Evolutionary conservation across 1,140 invertebrate species (phyloP).

Genomic region (Diorhabda elongata): DNA sequence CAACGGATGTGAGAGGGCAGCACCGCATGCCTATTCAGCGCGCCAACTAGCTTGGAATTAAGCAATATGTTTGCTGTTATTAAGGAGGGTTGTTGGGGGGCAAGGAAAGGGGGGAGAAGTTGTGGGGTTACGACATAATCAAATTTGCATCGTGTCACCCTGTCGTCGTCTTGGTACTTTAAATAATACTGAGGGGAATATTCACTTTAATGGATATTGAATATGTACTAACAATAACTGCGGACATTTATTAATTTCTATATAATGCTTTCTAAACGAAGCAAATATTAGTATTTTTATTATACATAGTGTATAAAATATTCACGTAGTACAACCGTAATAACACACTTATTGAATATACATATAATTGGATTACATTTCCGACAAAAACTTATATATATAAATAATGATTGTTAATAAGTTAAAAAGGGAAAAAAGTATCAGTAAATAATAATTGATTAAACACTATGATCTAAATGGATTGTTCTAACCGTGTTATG

Average conservation of each 20-base stretch:
- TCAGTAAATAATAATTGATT: no score
- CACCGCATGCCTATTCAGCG: conserved; percentile 23
- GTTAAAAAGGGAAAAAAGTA: no score
- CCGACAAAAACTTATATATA: no score
- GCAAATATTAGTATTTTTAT: no score
- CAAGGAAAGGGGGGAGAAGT: conserved; percentile 3
- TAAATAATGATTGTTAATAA: no score
- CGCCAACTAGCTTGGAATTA: conserved; percentile 37
- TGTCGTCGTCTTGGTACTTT: conserved; percentile 7
- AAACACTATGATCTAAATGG: no score
- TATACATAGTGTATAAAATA: no score
- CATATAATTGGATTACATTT: no score
- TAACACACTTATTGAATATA: no score
- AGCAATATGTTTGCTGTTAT: conserved; percentile 41
- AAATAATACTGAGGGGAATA: conserved; percentile 2
- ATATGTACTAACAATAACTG: background rate
- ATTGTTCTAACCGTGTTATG: no score
- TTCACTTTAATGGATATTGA: conserved; percentile 9
- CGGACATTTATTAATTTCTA: background rate
- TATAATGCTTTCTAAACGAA: no score
- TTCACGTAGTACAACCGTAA: no score
- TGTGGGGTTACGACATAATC: conserved; percentile 6
- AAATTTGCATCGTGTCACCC: conserved; percentile 13
- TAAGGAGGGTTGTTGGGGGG: conserved; percentile 20
- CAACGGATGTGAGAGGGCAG: conserved; percentile 17